Base-by-base conservation (phyloP, 2,797 vertebrate genomes). In the Chelon auratus region DNA sequence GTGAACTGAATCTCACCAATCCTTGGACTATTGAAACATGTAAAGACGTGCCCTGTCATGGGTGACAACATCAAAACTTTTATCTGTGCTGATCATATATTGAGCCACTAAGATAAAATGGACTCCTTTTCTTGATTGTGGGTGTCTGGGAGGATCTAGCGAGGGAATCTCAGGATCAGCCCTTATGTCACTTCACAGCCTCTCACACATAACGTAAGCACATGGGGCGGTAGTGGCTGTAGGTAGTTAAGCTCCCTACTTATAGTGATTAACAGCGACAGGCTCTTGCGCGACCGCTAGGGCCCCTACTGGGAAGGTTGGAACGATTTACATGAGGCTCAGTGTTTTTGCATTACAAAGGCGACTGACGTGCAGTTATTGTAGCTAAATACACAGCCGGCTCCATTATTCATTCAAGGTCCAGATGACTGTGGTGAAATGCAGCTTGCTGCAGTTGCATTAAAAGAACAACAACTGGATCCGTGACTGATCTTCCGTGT, bases 261-360 rank as follows among this genome's bases (percentile, higher is more conserved):
- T 84, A 82, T 17, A n/a, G 58, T 66, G 77, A 89, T 92, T 86
- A 87, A 68, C 83, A 52, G 55, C 17, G 10, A 79, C 82, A 78
- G 83, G 72, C 82, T 78, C 69, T 77, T 77, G 71, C 14, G 4
- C 39, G 30, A 66, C 64, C 1, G 2, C 60, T 50, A 17, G 37
- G 40, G 53, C 56, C 36, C 57, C 62, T 17, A 1, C 74, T 33
- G 50, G 50, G 67, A 55, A 13, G 11, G 15, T 55, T 30, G 26
- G 30, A 54, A 30, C 18, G 42, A 67, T 60, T 39, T 70, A 62
- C 56, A 64, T 2, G 4, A 53, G 57, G 13, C 30, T 63, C 40
- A 36, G 51, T 13, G 37, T 42, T 45, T 62, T 18, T 65, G 55
- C 9, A 15, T 24, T 48, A 22, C 30, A 10, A n/a, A 36, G 50